Evolutionary conservation across 1,140 invertebrate species (phyloP).

Genomic region (Propsilocerus akamusi): DNA sequence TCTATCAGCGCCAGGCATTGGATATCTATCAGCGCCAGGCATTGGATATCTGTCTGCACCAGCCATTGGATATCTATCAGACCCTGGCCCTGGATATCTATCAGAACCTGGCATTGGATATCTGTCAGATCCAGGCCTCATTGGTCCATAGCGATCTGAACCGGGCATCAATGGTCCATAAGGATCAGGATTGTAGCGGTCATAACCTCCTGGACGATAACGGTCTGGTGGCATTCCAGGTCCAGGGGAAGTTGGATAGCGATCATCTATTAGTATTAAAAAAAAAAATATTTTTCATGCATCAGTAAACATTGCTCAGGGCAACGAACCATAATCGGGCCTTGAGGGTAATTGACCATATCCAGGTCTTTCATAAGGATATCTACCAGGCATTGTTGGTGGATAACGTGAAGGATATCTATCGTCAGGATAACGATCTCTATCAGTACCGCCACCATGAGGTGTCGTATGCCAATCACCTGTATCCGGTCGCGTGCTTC

Average conservation of each 20-base stretch:
- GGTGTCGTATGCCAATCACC: constrained; percentile 3
- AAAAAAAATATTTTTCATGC: neutral
- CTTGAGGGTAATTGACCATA: no score
- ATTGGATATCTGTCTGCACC: constrained; percentile 11
- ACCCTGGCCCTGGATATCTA: constrained; percentile 2
- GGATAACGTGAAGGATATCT: constrained; percentile 13
- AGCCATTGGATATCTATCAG: constrained; percentile 25
- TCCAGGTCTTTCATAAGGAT: constrained; percentile 7
- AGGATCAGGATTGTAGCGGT: constrained; percentile 15
- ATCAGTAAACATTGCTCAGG: no score
- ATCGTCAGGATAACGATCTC: constrained; percentile 25
- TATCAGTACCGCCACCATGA: constrained; percentile 24
- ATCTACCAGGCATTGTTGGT: constrained; percentile 14
- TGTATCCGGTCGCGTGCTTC: neutral
- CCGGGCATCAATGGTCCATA: constrained; percentile 5
- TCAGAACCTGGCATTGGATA: constrained; percentile 5
- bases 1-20: constrained; percentile 5
- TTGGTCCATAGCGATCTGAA: constrained; percentile 3
- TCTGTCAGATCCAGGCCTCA: neutral
- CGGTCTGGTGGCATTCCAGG: no score
- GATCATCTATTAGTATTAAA: constrained; percentile 18
- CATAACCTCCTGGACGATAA: constrained; percentile 25
- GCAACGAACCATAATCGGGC: no score
- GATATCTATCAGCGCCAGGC: constrained; percentile 9
- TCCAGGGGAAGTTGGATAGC: constrained; percentile 23